phyloP scores from a whole-genome alignment of 2,113 vertebrate genomes.

The Oncorhynchus tshawytscha region DNA sequence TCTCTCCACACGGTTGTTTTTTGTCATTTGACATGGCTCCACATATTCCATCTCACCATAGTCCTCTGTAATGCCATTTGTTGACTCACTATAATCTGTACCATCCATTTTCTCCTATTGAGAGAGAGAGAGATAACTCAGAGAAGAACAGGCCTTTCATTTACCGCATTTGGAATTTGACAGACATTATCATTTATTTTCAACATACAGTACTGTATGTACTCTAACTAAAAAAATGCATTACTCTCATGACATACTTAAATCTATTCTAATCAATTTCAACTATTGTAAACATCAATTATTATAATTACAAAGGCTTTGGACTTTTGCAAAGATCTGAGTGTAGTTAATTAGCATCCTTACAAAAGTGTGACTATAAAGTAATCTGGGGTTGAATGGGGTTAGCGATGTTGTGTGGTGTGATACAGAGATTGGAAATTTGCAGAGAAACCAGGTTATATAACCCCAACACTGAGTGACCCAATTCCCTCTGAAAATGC shows the following conservation, averaged over 20 bases:
- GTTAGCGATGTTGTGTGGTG: neutral
- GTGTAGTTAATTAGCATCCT: too few relatives aligned
- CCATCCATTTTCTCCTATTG: slow-evolving; percentile 13
- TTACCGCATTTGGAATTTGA: too few relatives aligned
- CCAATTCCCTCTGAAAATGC: slow-evolving; percentile 16
- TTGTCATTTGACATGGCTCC: neutral
- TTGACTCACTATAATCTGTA: neutral
- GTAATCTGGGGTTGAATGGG: neutral
- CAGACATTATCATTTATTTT: too few relatives aligned
- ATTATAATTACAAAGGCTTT: too few relatives aligned
- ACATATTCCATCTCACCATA: neutral
- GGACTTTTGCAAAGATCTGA: too few relatives aligned
- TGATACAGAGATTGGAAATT: slow-evolving; percentile 40
- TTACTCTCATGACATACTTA: too few relatives aligned
- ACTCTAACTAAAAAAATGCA: too few relatives aligned
- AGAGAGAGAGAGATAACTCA: neutral
- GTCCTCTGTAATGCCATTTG: neutral
- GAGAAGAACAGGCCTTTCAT: too few relatives aligned
- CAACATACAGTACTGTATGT: too few relatives aligned
- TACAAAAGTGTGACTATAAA: too few relatives aligned
- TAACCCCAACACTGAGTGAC: slow-evolving; percentile 5
- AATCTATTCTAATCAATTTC: too few relatives aligned
- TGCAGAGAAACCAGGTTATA: slow-evolving; percentile 66
- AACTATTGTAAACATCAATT: too few relatives aligned
- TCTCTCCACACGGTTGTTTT: neutral